Percentiles rank a stretch among this genome's conserved stretches.
Conservation (phyloP, 2,888 invertebrate genomes). For the Therioaphis trifolii region DNA sequence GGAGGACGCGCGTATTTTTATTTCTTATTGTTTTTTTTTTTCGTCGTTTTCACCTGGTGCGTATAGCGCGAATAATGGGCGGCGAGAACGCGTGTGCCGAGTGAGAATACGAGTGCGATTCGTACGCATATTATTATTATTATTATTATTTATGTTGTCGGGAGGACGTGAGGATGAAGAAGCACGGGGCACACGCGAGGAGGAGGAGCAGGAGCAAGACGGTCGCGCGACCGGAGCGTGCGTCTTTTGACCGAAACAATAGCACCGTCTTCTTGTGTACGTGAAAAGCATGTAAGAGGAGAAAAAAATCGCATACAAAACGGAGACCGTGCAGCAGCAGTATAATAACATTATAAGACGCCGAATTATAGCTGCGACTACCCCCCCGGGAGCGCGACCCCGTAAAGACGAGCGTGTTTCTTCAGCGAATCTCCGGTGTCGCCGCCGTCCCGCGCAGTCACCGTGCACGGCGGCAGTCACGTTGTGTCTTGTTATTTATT, state of each 20-base stretch:
- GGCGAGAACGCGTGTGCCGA: background rate
- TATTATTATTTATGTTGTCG: too few relatives aligned
- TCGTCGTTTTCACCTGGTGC: slow-evolving; percentile 15
- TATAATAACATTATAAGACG: background rate
- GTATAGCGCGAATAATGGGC: slow-evolving; percentile 22
- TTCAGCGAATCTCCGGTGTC: background rate
- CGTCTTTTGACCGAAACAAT: slow-evolving; percentile 34
- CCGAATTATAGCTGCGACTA: background rate
- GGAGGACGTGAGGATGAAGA: background rate
- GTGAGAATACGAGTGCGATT: background rate
- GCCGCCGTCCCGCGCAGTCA: background rate
- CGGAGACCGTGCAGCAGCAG: too few relatives aligned
- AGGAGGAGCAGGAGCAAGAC: background rate
- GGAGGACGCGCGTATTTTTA: background rate
- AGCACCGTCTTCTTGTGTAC: too few relatives aligned
- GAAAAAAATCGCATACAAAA: background rate
- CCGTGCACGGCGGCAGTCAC: too few relatives aligned
- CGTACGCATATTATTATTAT: too few relatives aligned
- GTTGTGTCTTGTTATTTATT: too few relatives aligned
- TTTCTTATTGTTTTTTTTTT: too few relatives aligned
- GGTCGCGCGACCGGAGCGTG: slow-evolving; percentile 22
- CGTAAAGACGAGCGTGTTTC: background rate
- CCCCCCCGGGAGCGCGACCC: background rate
- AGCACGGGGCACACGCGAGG: background rate
- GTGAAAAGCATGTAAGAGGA: background rate